phyloP scores from a whole-genome alignment of 1,140 invertebrate genomes.

The Telenomus remus region DNA sequence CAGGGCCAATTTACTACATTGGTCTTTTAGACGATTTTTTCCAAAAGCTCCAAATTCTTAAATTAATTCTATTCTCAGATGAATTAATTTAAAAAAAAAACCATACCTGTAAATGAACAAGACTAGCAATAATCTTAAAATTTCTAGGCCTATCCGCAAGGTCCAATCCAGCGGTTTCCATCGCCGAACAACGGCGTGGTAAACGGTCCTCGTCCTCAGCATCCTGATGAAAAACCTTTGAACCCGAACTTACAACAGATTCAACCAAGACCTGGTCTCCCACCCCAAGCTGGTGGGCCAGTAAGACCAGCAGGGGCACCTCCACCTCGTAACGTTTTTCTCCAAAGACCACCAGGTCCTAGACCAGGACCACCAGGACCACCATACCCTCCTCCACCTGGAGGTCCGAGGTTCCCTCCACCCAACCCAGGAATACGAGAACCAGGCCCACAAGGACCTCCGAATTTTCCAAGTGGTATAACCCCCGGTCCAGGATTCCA shows the following conservation, averaged over 20 bases:
- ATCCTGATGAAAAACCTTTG: constrained; percentile 72
- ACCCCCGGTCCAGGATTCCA: constrained; percentile 49
- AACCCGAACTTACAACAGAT: constrained; percentile 58
- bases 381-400: constrained; percentile 14
- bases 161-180: constrained; percentile 59
- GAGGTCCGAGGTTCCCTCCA: constrained; percentile 33
- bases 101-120: too few relatives aligned
- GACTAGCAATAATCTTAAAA: not conserved
- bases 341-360: constrained; percentile 41
- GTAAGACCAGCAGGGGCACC: constrained; percentile 72
- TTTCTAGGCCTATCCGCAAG: constrained; percentile 62
- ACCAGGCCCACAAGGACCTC: constrained; percentile 9
- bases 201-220: constrained; percentile 64
- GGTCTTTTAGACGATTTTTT: constrained; percentile 42
- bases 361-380: constrained; percentile 40
- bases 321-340: constrained; percentile 67
- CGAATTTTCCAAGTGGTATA: constrained; percentile 11
- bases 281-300: constrained; percentile 56
- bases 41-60: not conserved
- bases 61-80: not conserved
- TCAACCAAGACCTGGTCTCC: constrained; percentile 60
- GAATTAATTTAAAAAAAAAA: too few relatives aligned
- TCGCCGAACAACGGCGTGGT: constrained; percentile 62
- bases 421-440: constrained; percentile 48
- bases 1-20: constrained; percentile 61